Percentiles rank a stretch among this genome's conserved stretches.
Evolutionary conservation across 2,888 invertebrate species (phyloP).

Genomic region (Phasia obesa): DNA sequence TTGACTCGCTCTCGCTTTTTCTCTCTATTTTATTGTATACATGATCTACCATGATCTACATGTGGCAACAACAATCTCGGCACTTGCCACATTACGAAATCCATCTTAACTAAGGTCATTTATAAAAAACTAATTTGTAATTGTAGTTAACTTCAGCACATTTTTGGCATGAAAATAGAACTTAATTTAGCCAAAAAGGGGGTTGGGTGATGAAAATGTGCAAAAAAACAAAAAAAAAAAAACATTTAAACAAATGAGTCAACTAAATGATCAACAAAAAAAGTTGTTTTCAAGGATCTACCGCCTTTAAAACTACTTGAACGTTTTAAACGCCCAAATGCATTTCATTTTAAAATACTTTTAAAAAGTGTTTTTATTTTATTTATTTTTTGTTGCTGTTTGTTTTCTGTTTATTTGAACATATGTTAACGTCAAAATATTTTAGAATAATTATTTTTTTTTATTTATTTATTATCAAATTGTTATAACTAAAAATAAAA

Average conservation of each 20-base stretch:
- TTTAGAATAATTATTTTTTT: conserved; percentile 26
- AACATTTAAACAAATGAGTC: conserved; percentile 67
- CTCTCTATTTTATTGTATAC: not conserved
- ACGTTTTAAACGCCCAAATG: not conserved
- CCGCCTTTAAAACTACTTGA: conserved; percentile 31
- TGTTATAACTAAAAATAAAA: conserved; percentile 1
- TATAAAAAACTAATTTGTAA: conserved; percentile 78
- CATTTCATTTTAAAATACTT: conserved; percentile 21
- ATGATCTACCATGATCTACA: conserved; percentile 17
- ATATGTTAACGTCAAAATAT: conserved; percentile 45
- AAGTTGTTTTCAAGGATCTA: conserved; percentile 58
- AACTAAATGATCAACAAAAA: conserved; percentile 72
- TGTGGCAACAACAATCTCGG: conserved; percentile 41
- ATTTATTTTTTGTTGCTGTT: not conserved
- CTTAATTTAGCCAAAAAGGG: not conserved
- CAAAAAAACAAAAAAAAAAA: too few relatives aligned
- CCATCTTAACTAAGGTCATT: conserved; percentile 78
- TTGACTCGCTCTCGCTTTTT: not conserved
- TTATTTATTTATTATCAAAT: not conserved
- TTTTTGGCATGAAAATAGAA: conserved; percentile 20
- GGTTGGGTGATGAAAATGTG: conserved; percentile 68
- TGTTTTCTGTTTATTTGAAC: not conserved
- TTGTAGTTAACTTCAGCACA: conserved; percentile 33
- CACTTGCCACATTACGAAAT: conserved; percentile 76
- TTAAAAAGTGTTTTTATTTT: conserved; percentile 2